These are phyloP conservation scores for Hydrochoerus hydrochaeris DNA, from an alignment of 2,113 vertebrate species.

Conservation along the genomic window DNA sequence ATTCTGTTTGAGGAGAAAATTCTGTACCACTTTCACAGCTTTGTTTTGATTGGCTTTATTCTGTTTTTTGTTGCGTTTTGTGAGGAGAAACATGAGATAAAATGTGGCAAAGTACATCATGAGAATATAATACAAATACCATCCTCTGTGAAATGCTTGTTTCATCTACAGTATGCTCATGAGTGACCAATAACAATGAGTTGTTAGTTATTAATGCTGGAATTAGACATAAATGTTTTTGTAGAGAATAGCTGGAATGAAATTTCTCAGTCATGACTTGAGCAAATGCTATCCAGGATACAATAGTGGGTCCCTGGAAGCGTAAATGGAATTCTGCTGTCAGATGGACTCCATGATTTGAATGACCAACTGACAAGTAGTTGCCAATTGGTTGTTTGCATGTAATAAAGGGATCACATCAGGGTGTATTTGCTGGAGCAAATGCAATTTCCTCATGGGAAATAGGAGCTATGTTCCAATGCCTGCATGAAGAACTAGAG, in stretches of 20 bases:
- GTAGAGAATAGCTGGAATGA: slow-evolving; percentile 74
- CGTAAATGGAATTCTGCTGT: slow-evolving; percentile 73
- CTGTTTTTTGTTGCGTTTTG: no score
- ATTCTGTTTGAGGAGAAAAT: no score
- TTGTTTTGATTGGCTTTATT: no score
- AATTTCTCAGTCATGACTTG: slow-evolving; percentile 82
- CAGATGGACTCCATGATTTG: slow-evolving; percentile 84
- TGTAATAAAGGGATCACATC: slow-evolving; percentile 75
- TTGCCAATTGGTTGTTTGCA: slow-evolving; percentile 80
- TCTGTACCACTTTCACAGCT: no score
- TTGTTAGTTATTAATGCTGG: slow-evolving; percentile 61
- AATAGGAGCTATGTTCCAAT: not conserved
- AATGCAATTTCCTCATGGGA: slow-evolving; percentile 55
- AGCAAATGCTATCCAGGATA: slow-evolving; percentile 80
- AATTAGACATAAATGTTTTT: slow-evolving; percentile 51
- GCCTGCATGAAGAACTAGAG: not conserved
- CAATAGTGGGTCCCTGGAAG: slow-evolving; percentile 78
- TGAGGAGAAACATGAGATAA: slow-evolving; percentile 11
- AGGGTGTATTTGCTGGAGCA: slow-evolving; percentile 73
- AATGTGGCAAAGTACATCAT: not conserved
- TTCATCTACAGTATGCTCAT: not conserved
- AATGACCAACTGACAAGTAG: slow-evolving; percentile 80
- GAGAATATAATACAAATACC: not conserved
- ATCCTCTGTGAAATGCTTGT: slow-evolving; percentile 23
- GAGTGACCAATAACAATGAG: not conserved